A percentile compares a stretch with the other conserved stretches of the same genome.
Conservation (phyloP, 2,797 vertebrate species). For the Oryzias sinensis region DNA sequence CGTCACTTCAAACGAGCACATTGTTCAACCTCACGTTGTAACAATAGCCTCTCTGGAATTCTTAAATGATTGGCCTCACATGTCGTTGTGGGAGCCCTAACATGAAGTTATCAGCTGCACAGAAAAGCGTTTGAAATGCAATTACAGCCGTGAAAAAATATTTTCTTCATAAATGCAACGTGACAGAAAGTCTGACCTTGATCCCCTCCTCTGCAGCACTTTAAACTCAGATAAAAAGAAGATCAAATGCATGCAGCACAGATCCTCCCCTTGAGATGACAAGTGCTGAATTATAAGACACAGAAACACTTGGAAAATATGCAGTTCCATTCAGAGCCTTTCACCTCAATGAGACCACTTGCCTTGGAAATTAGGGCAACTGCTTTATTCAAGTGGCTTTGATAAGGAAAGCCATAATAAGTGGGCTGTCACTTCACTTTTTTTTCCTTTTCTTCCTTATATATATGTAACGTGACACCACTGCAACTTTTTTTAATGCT, state of each 20-base stretch:
- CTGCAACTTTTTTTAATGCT: background rate
- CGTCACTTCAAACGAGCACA: too few relatives aligned
- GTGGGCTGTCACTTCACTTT: background rate
- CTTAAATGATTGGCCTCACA: background rate
- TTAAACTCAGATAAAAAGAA: conserved; percentile 39
- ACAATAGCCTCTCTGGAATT: background rate
- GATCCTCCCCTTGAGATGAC: conserved; percentile 33
- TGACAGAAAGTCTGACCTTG: conserved; percentile 52
- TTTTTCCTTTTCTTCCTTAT: background rate
- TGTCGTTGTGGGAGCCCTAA: background rate
- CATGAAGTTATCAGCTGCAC: conserved; percentile 21
- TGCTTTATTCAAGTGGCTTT: background rate
- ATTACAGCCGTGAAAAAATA: conserved; percentile 15
- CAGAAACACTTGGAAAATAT: conserved; percentile 41
- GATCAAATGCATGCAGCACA: conserved; percentile 41
- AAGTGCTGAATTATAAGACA: conserved; percentile 45
- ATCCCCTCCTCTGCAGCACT: conserved; percentile 36
- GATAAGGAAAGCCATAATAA: conserved; percentile 1
- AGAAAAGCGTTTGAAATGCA: conserved; percentile 25
- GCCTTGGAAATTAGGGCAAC: conserved; percentile 8
- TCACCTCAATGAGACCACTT: conserved; percentile 8
- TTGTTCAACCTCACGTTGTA: too few relatives aligned
- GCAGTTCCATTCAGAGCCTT: conserved; percentile 22
- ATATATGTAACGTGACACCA: background rate
- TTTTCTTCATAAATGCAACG: conserved; percentile 20